Conservation (phyloP, 1,140 invertebrate genomes). For the Leptinotarsa lineolata region DNA sequence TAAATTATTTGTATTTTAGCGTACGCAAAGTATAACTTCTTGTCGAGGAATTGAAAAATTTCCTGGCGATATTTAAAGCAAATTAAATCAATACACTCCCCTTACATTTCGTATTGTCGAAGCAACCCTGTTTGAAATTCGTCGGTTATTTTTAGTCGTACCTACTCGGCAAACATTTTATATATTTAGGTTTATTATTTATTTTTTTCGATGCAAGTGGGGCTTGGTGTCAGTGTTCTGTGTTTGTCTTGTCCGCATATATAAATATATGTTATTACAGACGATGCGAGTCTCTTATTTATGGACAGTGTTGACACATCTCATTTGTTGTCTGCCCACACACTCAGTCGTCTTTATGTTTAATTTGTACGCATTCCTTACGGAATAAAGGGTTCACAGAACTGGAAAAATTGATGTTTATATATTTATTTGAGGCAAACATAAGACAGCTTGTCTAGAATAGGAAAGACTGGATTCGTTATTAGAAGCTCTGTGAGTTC, state of each 20-base stretch:
- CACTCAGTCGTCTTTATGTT: slow-evolving; percentile 47
- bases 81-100: too few species aligned
- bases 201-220: slow-evolving; percentile 35
- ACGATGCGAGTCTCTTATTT: slow-evolving; percentile 43
- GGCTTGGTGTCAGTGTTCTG: slow-evolving; percentile 35
- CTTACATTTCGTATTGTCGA: neutral
- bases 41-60: too few species aligned
- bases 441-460: slow-evolving; percentile 18
- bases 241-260: slow-evolving; percentile 39
- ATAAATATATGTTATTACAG: slow-evolving; percentile 44
- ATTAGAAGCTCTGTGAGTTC: too few species aligned
- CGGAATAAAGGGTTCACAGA: slow-evolving; percentile 30
- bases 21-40: too few species aligned
- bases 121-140: neutral
- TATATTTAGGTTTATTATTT: slow-evolving; percentile 36
- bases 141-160: slow-evolving; percentile 22
- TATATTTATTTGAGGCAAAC: slow-evolving; percentile 24
- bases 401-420: slow-evolving; percentile 28
- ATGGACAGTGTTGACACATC: slow-evolving; percentile 53
- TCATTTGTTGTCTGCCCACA: slow-evolving; percentile 53
- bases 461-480: slow-evolving; percentile 2
- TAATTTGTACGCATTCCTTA: slow-evolving; percentile 48
- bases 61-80: too few species aligned
- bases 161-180: slow-evolving; percentile 21
- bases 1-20: too few species aligned